These are phyloP conservation scores for Stenurella melanura DNA, from an alignment of 2,888 invertebrate species.

Conservation along the genomic window DNA sequence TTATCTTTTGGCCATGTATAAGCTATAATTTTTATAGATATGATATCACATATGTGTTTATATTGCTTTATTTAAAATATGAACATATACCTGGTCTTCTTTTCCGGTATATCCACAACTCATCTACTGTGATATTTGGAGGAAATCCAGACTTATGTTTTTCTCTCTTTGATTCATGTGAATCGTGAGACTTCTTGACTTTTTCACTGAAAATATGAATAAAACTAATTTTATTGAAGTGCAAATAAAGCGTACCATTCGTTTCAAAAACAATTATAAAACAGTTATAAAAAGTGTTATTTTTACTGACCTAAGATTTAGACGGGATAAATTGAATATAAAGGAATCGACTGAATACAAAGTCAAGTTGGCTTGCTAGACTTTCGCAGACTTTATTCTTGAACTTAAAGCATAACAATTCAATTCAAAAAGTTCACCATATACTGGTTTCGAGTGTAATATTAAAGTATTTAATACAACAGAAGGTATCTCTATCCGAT, in stretches of 20 bases:
- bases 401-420: too few relatives aligned
- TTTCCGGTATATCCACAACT: conserved; percentile 74
- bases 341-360: too few relatives aligned
- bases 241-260: background rate
- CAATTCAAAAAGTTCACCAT: too few relatives aligned
- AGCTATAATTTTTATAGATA: conserved; percentile 41
- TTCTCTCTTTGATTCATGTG: conserved; percentile 21
- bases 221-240: background rate
- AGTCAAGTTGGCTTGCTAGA: too few relatives aligned
- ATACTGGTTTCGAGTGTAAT: too few relatives aligned
- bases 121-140: conserved; percentile 76
- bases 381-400: too few relatives aligned
- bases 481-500: too few relatives aligned
- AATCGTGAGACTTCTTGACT: conserved; percentile 34
- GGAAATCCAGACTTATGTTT: conserved; percentile 67
- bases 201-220: conserved; percentile 29
- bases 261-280: too few relatives aligned
- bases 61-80: conserved; percentile 15
- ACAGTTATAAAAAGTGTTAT: too few relatives aligned
- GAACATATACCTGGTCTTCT: conserved; percentile 69
- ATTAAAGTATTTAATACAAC: too few relatives aligned
- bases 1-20: conserved; percentile 63
- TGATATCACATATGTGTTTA: background rate
- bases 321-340: too few relatives aligned
- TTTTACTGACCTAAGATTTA: too few relatives aligned